phyloP scores from a whole-genome alignment of 1,140 invertebrate species.

The Danaus melanippus region DNA sequence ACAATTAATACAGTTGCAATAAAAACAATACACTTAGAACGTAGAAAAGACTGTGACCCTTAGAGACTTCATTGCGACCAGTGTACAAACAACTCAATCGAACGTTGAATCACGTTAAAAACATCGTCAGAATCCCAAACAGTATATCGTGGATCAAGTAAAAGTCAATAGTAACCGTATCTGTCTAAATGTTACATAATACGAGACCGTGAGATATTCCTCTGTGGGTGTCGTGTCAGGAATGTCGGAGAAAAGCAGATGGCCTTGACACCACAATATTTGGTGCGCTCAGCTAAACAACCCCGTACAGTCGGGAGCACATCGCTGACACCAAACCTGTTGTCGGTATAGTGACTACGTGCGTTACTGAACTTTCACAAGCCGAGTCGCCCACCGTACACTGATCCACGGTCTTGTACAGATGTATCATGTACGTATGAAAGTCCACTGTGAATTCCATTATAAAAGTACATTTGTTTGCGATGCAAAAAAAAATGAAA shows the following conservation, averaged over 20 bases:
- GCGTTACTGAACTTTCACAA: conserved; percentile 58
- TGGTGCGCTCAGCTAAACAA: conserved; percentile 54
- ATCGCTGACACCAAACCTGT: conserved; percentile 13
- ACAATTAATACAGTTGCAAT: no score
- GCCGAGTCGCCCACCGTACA: conserved; percentile 19
- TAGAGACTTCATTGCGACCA: no score
- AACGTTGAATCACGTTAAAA: no score
- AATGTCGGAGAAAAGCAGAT: conserved; percentile 67
- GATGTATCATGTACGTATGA: no score
- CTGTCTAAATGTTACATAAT: conserved; percentile 60
- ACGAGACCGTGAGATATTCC: conserved; percentile 60
- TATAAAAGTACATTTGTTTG: conserved; percentile 24
- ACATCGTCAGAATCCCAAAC: no score
- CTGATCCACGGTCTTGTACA: no score
- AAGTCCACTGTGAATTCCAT: no score
- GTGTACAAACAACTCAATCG: no score
- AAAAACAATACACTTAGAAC: no score
- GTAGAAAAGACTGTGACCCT: no score
- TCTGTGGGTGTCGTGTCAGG: conserved; percentile 63
- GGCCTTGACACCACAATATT: conserved; percentile 69
- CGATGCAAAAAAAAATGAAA: conserved; percentile 49
- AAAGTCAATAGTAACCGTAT: conserved; percentile 51
- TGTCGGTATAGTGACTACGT: conserved; percentile 36
- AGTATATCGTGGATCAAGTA: conserved; percentile 29
- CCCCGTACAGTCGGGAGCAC: conserved; percentile 23